Evolutionary conservation across 2,888 invertebrate species (phyloP), one percentile per base, ranked within the genome.

Genomic region (Trachelus troglodyta): DNA sequence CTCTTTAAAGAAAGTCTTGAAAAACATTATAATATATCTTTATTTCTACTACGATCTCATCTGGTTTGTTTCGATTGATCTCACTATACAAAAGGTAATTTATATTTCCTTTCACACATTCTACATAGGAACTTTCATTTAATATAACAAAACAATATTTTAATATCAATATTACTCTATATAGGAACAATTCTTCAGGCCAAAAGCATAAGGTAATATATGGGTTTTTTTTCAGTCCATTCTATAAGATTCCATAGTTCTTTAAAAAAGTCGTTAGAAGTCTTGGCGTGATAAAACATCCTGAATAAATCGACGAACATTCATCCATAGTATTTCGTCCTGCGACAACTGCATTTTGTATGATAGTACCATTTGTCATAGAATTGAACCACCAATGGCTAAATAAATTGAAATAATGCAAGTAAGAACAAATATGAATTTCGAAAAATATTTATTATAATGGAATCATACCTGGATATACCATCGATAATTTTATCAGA

Each of bases 351-450:
- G 94, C 94, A 71, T 93, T 93, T 83, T 93, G 91, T 3, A 94
- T 88, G 0, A 92, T 89, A 0, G 94, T 93, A 1, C 93, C 92
- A 82, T 94, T 93, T 37, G 93, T 88, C 79, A 92, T 87, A 11
- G 91, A 86, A 11, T 92, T 90, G 68, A 94, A 86, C 78, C 93
- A 91, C 77, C 89, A 88, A 85, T 93, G 92, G 80, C 94, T 94
- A 30, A 76, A 75, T 77, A 31, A 76, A 77, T 40, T n/a, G 23
- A 23, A 9, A 68, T 69, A 75, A 34, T 33, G 12, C 31, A 34
- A 37, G 69, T 37, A 34, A 73, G 37, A 31, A 73, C 30, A 73
- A 69, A 40, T 69, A 76, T 34, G 37, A 34, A 31, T 34, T 75
- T 35, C 71, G 4, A 37, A 15, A 69, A 35, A 31, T 69, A 69